Base-by-base conservation (phyloP, 2,888 invertebrate genomes). In the Lottia gigantea region DNA sequence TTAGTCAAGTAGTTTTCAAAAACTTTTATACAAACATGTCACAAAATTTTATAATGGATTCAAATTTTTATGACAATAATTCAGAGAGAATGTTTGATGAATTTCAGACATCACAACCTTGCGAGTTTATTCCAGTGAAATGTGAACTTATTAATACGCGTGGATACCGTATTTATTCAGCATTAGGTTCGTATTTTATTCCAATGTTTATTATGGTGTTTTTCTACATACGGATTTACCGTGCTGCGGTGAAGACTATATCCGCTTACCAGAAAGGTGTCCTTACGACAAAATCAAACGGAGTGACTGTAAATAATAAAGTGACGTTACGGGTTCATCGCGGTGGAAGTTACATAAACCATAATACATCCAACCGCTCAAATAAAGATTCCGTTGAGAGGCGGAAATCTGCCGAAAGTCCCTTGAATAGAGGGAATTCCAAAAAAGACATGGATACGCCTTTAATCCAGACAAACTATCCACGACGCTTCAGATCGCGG, bases 161-260 rank as follows among this genome's bases (percentile, higher is more conserved):
- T 64, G 96, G 96, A 68, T 98, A 98, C 91, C 96, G 98, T 70
- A 94, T 98, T 70, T 97, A 97, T 90, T 97, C 97, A 4, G 97
- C 98, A 0, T 91, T 98, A 31, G 98, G 98, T n/a, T 97, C 97
- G 76, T 98, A 98, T 91, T 98, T 96, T 90, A 92, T 97, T 85
- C 98, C 98, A n/a, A 98, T 98, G 90, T 92, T 97, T 83, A 96
- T 99, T 77, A 98, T 99, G 98, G 93, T 98, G 87, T 95, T 95
- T 89, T 95, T 95, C 88, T 96, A 95, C 89, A 93, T 90, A 88
- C 94, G 96, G 83, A 92, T 99, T 75, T 99, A 98, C 90, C 92
- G 94, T 79, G 96, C 97, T 6, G 98, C 98, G 0, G 86, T 76
- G 74, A 86, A 78, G 80, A 89, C 84, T 76, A 89, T 83, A 66